Percentiles rank a stretch among this genome's conserved stretches.
These are phyloP conservation scores for Pediacus dermestoides DNA, from an alignment of 2,888 invertebrate species.

Conservation along the genomic window DNA sequence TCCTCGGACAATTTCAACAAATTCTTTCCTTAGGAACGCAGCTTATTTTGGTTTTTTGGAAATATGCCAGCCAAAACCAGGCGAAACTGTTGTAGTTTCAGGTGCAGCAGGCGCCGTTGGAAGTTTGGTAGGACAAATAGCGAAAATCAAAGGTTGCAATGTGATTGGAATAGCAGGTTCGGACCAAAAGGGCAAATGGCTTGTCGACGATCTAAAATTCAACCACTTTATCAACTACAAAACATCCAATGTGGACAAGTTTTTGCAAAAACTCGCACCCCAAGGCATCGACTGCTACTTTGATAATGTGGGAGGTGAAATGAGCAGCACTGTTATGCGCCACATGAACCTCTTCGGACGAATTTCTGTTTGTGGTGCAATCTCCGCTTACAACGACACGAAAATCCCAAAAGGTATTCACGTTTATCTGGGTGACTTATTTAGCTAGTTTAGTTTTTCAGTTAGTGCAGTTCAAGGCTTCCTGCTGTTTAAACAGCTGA, in stretches of 20 bases:
- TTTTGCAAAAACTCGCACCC: constrained; percentile 59
- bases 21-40: constrained; percentile 54
- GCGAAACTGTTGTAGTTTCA: constrained; percentile 69
- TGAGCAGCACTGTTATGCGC: constrained; percentile 58
- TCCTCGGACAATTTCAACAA: not conserved
- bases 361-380: constrained; percentile 65
- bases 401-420: too few relatives aligned
- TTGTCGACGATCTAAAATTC: constrained; percentile 60
- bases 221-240: constrained; percentile 71
- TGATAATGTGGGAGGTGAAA: constrained; percentile 72
- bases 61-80: constrained; percentile 64
- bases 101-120: constrained; percentile 77
- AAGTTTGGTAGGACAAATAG: constrained; percentile 72
- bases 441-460: too few relatives aligned
- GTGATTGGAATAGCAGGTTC: constrained; percentile 70
- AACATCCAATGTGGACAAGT: constrained; percentile 52
- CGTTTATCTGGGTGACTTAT: too few relatives aligned
- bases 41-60: constrained; percentile 71
- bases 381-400: constrained; percentile 65
- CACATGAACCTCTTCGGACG: constrained; percentile 64
- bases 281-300: constrained; percentile 71
- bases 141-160: constrained; percentile 63
- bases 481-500: too few relatives aligned
- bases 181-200: constrained; percentile 66
- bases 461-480: too few relatives aligned